phyloP scores from a whole-genome alignment of 2,888 invertebrate genomes.

The Leptogaster cylindrica region DNA sequence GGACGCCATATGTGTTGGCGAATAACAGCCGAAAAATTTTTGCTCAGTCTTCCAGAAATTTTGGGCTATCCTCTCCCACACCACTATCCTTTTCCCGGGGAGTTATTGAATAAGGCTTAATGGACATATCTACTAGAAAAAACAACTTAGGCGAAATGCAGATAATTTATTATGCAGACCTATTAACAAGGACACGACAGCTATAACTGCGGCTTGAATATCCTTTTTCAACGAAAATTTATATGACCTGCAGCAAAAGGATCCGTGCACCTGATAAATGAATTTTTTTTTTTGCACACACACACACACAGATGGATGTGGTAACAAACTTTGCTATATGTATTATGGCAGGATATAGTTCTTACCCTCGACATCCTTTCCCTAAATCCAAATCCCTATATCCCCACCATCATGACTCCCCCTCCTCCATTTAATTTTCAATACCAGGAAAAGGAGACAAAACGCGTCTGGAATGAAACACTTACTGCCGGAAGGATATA shows the following conservation, averaged over 20 bases:
- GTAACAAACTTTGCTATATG: background rate
- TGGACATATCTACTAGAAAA: slow-evolving; percentile 14
- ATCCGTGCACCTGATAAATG: slow-evolving; percentile 20
- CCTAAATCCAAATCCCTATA: too few relatives aligned
- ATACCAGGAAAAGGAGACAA: background rate
- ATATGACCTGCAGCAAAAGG: slow-evolving; percentile 16
- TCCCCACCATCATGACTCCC: too few relatives aligned
- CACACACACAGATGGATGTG: background rate
- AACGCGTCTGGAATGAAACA: slow-evolving; percentile 20
- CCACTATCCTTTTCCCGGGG: background rate
- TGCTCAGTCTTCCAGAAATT: background rate
- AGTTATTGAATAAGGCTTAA: background rate
- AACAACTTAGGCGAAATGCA: slow-evolving; percentile 18
- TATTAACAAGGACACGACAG: slow-evolving; percentile 15
- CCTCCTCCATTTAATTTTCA: too few relatives aligned
- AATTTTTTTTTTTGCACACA: slow-evolving; percentile 11
- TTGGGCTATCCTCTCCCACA: background rate
- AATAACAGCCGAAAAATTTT: too few relatives aligned
- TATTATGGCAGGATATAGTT: background rate
- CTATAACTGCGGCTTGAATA: slow-evolving; percentile 7
- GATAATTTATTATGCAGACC: slow-evolving; percentile 20
- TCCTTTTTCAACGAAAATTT: slow-evolving; percentile 14
- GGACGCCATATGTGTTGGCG: too few relatives aligned
- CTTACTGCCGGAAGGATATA: slow-evolving; percentile 25
- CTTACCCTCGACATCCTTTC: background rate